These are phyloP conservation scores for Zaprionus lachaisei DNA, from an alignment of 1,140 invertebrate genomes.

Conservation along the genomic window DNA sequence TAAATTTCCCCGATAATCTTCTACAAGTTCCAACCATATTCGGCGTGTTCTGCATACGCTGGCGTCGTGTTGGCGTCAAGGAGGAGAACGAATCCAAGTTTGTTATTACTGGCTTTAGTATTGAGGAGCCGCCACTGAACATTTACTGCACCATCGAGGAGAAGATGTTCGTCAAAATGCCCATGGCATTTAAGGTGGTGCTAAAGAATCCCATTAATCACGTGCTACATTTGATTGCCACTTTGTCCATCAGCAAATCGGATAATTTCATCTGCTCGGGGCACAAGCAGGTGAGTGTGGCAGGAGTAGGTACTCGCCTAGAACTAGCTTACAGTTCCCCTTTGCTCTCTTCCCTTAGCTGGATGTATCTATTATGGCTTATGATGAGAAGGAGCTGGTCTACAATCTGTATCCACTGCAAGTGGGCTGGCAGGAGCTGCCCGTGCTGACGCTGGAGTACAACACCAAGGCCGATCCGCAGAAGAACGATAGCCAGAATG, in stretches of 20 bases:
- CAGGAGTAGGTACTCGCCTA: too few species aligned
- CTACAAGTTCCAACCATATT: constrained; percentile 45
- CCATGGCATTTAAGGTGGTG: constrained; percentile 80
- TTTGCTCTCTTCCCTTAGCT: constrained; percentile 48
- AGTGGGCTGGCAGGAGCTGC: constrained; percentile 82
- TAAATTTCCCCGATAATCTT: constrained; percentile 11
- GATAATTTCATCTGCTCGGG: constrained; percentile 84
- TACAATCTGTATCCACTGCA: constrained; percentile 83
- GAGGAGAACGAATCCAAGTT: constrained; percentile 84
- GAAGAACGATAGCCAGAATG: constrained; percentile 76
- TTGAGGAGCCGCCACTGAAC: constrained; percentile 79
- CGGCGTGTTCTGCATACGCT: constrained; percentile 82
- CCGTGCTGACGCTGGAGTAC: constrained; percentile 77
- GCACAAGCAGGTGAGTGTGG: constrained; percentile 73
- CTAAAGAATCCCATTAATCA: constrained; percentile 77
- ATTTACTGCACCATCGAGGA: constrained; percentile 84
- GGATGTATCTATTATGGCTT: constrained; percentile 81
- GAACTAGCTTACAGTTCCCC: neutral
- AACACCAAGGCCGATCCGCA: constrained; percentile 79
- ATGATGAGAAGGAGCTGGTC: constrained; percentile 76
- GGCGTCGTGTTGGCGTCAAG: constrained; percentile 70
- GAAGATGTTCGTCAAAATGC: constrained; percentile 84
- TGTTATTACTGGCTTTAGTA: constrained; percentile 73
- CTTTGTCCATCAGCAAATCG: constrained; percentile 76
- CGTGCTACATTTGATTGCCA: constrained; percentile 76